A percentile compares a stretch with the other conserved stretches of the same genome.
These are phyloP conservation scores for Cavia porcellus DNA, from an alignment of 2,113 vertebrate species.

Conservation along the genomic window DNA sequence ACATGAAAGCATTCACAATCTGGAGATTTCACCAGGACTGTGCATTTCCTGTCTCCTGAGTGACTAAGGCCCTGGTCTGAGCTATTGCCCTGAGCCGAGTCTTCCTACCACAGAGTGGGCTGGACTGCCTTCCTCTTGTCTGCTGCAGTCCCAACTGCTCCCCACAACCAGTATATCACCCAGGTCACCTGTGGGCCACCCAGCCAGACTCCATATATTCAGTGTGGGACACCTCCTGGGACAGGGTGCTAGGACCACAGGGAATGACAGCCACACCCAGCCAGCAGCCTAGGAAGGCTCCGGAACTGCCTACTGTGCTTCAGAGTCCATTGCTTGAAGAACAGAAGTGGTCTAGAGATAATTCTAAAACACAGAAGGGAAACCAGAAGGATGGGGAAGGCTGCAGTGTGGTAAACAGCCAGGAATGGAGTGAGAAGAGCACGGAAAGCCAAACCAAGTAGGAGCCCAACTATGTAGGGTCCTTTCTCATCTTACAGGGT, in stretches of 20 bases:
- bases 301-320: background rate
- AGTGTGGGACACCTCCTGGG: background rate
- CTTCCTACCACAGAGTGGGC: no score
- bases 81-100: fast-evolving
- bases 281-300: background rate
- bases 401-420: no score
- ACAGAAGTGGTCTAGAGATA: fast-evolving
- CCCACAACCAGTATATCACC: background rate
- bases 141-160: background rate
- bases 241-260: no score
- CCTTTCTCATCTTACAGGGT: background rate
- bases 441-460: fast-evolving
- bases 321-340: background rate
- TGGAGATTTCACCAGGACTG: background rate
- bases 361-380: background rate
- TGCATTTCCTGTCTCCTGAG: background rate
- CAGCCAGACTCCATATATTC: background rate
- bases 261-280: fast-evolving
- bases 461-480: no score
- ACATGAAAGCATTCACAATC: background rate
- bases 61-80: fast-evolving
- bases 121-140: no score
- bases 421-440: background rate
- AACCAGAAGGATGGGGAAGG: background rate
- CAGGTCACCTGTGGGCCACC: background rate